A percentile compares a stretch with the other conserved stretches of the same genome.
phyloP scores from a whole-genome alignment of 1,140 invertebrate species.

The Aporrectodea caliginosa region DNA sequence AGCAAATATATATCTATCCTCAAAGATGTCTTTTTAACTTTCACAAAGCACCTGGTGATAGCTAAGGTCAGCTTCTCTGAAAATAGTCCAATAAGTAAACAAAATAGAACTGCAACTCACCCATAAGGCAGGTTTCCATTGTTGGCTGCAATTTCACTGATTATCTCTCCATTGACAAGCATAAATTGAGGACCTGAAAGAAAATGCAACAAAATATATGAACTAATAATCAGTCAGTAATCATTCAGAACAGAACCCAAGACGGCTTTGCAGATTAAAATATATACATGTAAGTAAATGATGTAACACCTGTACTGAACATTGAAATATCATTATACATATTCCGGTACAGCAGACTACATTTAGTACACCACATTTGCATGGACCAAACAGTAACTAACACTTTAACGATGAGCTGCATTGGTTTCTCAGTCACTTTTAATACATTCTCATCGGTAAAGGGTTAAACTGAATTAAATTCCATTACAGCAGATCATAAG shows the following conservation, averaged over 20 bases:
- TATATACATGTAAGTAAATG: background rate
- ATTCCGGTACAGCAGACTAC: background rate
- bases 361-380: background rate
- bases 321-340: background rate
- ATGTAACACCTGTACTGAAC: background rate
- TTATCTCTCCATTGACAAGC: background rate
- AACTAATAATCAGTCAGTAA: background rate
- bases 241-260: background rate
- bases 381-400: too few species aligned
- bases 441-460: too few species aligned
- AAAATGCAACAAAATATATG: background rate
- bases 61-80: background rate
- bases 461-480: too few species aligned
- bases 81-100: background rate
- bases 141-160: background rate
- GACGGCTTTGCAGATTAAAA: background rate
- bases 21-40: background rate
- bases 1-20: background rate
- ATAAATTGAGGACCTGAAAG: background rate
- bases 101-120: too few species aligned
- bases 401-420: too few species aligned
- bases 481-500: too few species aligned
- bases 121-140: background rate
- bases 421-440: too few species aligned
- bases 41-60: background rate